Conservation (phyloP, 2,888 invertebrate genomes). For the Ormyrus thymus region DNA sequence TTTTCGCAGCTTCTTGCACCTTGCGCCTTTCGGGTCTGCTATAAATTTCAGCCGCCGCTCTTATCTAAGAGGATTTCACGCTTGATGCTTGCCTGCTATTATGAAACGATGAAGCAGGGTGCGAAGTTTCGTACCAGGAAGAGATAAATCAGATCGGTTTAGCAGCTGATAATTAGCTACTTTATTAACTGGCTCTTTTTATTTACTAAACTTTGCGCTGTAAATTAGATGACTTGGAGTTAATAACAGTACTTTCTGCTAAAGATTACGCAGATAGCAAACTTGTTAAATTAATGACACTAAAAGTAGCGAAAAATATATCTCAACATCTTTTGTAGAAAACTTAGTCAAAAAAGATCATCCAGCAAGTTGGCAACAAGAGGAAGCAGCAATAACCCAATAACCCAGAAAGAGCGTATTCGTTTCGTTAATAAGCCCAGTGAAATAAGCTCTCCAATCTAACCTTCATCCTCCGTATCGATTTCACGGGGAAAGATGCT, state of each 20-base stretch:
- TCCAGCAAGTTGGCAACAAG: no score
- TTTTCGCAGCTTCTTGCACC: background rate
- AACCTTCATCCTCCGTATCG: slow-evolving; percentile 11
- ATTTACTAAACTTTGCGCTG: no score
- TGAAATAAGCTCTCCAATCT: slow-evolving; percentile 12
- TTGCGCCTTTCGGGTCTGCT: background rate
- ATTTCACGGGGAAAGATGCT: background rate
- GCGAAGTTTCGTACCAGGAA: background rate
- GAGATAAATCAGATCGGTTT: background rate
- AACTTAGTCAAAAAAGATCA: no score
- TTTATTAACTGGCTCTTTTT: no score
- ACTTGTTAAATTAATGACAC: no score
- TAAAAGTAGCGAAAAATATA: no score
- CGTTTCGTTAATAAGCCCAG: slow-evolving; percentile 2
- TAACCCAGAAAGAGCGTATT: background rate
- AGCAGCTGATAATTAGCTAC: background rate
- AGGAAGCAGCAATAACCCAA: no score
- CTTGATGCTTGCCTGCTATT: background rate
- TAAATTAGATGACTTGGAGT: no score
- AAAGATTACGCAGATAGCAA: no score
- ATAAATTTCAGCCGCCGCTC: background rate
- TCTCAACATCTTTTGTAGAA: no score
- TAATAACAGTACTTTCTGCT: no score
- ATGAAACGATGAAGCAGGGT: background rate
- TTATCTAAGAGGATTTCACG: background rate